phyloP scores from a whole-genome alignment of 2,888 invertebrate species.

The Lordiphosa fenestrarum region DNA sequence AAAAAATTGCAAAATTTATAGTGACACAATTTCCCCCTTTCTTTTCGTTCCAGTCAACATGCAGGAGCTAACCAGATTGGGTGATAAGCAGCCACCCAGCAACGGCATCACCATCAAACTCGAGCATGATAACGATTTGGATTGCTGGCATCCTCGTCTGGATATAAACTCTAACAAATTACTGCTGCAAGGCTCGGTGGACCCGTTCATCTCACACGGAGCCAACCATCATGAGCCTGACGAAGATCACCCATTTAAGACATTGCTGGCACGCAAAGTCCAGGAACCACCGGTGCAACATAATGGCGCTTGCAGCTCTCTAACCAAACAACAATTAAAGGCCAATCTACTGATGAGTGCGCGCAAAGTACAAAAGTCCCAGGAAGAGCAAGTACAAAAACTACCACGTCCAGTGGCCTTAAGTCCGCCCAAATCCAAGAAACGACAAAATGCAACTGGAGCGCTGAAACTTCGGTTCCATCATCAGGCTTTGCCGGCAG shows the following conservation, averaged over 20 bases:
- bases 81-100: conserved; percentile 41
- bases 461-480: conserved; percentile 89
- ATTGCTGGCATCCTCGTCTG: conserved; percentile 46
- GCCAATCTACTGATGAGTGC: conserved; percentile 65
- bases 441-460: conserved; percentile 73
- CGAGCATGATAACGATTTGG: conserved; percentile 50
- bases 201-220: conserved; percentile 80
- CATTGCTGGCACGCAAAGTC: conserved; percentile 44
- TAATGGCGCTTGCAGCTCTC: conserved; percentile 64
- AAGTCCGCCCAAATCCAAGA: conserved; percentile 29
- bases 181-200: conserved; percentile 79
- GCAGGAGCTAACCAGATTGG: conserved; percentile 70
- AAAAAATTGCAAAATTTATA: background rate
- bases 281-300: conserved; percentile 15
- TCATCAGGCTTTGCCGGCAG: conserved; percentile 89
- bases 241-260: conserved; percentile 76
- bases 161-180: conserved; percentile 64
- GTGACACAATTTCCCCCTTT: conserved; percentile 2
- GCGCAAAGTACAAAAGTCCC: conserved; percentile 48
- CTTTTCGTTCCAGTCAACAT: conserved; percentile 70
- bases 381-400: conserved; percentile 17
- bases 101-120: conserved; percentile 52
- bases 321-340: conserved; percentile 77
- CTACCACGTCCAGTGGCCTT: background rate
- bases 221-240: conserved; percentile 75